Evolutionary conservation across 2,113 vertebrate species (phyloP), one percentile per base, ranked within the genome.

Genomic region (Ictalurus punctatus): DNA sequence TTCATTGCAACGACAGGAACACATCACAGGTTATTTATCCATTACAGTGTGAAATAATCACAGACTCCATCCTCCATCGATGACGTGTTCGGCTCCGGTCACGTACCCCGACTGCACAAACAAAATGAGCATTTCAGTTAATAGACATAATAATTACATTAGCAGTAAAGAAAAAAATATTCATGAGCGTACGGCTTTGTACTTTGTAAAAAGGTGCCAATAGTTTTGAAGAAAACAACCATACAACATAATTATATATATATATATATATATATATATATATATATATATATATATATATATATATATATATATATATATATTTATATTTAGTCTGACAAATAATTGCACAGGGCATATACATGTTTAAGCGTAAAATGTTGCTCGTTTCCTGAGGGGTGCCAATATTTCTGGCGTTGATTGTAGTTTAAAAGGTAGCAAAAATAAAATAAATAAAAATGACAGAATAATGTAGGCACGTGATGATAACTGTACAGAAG

Each of bases 31-130:
- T 14, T 27, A 19, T 23, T 58, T 40, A 48, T 48, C 44, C 44
- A 48, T 48, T 6, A 48, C 44, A 48, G 44, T 48, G 44, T 48
- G 44, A 48, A 7, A 48, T 48, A 48, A 92, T 98, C 93, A 99
- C 88, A 99, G 93, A 79, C 96, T 96, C 98, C 98, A 99, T 89
- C 98, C 98, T 94, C 98, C 98, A 90, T 99, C 98, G 19, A 99
- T 99, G 94, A 98, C 93, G 10, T 97, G 94, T 88, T 97, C 96
- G 3, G 96, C 97, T 21, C 98, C 98, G 0, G 98, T 98, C 85
- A 99, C 76, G 3, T 97, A 99, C 86, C 96, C 95, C 34, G 98
- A 98, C 98, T 99, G 94, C 86, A 80, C 44, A 59, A 93, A 91
- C 84, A 83, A 61, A 8, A 81, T 2, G 63, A n/a, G 59, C 19